phyloP scores from a whole-genome alignment of 2,888 invertebrate species.

The Corbicula japonica region DNA sequence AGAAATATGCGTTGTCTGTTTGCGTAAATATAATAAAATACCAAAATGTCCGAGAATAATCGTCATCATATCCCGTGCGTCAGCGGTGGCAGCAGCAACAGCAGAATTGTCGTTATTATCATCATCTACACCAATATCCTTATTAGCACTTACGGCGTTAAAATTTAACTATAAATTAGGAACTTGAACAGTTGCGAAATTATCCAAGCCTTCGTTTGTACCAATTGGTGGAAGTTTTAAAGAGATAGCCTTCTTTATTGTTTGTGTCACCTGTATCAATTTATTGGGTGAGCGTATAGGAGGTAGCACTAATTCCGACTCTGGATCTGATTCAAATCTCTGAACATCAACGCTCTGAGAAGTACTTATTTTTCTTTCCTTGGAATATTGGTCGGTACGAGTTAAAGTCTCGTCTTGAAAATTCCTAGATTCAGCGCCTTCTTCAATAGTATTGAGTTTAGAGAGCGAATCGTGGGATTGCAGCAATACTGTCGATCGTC shows the following conservation, averaged over 20 bases:
- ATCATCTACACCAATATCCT: too few species aligned
- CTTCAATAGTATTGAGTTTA: constrained; percentile 25
- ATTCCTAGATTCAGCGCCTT: not conserved
- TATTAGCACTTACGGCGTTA: too few species aligned
- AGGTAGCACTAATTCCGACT: not conserved
- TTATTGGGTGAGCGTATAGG: constrained; percentile 6
- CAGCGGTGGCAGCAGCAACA: too few species aligned
- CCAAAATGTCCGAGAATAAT: too few species aligned
- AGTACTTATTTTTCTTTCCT: constrained; percentile 8
- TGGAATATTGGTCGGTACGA: not conserved
- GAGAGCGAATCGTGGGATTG: constrained; percentile 26
- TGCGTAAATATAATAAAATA: too few species aligned
- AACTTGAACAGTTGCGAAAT: too few species aligned
- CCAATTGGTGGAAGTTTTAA: constrained; percentile 24
- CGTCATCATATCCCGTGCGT: too few species aligned
- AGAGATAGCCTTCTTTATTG: constrained; percentile 17
- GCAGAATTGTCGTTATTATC: too few species aligned
- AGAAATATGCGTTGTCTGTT: too few species aligned
- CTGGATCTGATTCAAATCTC: not conserved
- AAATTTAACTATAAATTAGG: too few species aligned
- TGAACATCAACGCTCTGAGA: constrained; percentile 3
- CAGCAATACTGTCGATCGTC: constrained; percentile 1
- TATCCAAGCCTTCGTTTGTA: too few species aligned
- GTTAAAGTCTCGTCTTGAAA: too few species aligned
- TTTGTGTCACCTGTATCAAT: constrained; percentile 7